phyloP scores from a whole-genome alignment of 2,113 vertebrate species.

The Rutilus rutilus region DNA sequence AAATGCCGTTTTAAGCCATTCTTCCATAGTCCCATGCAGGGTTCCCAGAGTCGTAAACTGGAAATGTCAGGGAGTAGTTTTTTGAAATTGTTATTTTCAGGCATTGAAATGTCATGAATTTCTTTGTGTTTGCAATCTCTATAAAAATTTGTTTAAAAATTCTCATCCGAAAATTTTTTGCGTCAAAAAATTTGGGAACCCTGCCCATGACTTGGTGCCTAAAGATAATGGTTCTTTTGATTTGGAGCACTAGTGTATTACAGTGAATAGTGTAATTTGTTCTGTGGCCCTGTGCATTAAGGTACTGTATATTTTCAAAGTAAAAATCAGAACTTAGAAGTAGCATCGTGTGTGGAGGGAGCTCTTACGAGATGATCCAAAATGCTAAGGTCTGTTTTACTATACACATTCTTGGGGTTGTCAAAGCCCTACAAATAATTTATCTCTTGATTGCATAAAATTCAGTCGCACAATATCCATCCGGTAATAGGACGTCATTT shows the following conservation, averaged over 20 bases:
- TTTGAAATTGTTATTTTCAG: background rate
- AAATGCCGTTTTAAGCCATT: constrained; percentile 3
- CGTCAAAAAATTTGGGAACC: background rate
- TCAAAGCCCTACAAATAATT: background rate
- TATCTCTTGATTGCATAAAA: background rate
- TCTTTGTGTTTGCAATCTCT: background rate
- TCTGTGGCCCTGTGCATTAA: background rate
- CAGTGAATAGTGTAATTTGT: background rate
- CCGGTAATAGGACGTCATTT: background rate
- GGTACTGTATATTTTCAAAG: background rate
- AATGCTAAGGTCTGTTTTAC: background rate
- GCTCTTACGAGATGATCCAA: background rate
- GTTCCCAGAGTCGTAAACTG: background rate
- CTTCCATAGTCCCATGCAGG: background rate
- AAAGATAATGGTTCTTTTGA: constrained; percentile 4
- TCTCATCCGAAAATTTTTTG: background rate
- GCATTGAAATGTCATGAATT: background rate
- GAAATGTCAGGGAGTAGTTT: background rate
- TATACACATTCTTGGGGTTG: background rate
- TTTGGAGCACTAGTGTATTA: background rate
- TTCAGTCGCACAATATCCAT: background rate
- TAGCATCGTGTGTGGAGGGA: background rate
- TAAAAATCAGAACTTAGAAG: background rate
- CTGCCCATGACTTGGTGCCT: background rate
- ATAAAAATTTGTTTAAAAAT: background rate